Evolutionary conservation across 1,140 invertebrate species (phyloP).

Genomic region (Bombus difficillimus): DNA sequence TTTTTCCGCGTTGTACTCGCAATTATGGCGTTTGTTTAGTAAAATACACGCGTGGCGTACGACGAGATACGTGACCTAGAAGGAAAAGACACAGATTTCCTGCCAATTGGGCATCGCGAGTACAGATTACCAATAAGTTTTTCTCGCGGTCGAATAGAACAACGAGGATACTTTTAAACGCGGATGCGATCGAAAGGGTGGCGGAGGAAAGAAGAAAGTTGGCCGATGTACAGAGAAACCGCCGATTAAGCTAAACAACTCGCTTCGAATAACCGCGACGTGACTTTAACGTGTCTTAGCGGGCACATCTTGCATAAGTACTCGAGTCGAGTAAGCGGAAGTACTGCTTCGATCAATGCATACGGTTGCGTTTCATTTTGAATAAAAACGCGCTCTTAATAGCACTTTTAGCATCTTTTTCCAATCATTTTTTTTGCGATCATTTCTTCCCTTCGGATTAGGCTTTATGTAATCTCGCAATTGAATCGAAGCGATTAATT

Average conservation of each 20-base stretch:
- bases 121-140: too few relatives aligned
- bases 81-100: not conserved
- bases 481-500: not conserved
- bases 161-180: not conserved
- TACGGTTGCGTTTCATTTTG: not conserved
- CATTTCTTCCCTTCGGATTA: fast-evolving
- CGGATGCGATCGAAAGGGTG: not conserved
- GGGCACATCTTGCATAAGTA: not conserved
- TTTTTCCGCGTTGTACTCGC: not conserved
- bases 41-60: not conserved
- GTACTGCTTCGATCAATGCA: not conserved
- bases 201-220: not conserved
- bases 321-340: slow-evolving; percentile 19
- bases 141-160: too few relatives aligned
- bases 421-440: too few relatives aligned
- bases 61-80: fast-evolving
- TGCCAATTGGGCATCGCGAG: not conserved
- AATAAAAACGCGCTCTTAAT: not conserved
- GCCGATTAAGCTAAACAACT: slow-evolving; percentile 22
- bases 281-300: slow-evolving; percentile 10
- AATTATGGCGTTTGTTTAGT: not conserved
- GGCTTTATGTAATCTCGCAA: not conserved
- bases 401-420: too few relatives aligned
- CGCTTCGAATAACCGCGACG: slow-evolving; percentile 12
- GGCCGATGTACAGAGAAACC: not conserved